Percentiles rank a stretch among this genome's conserved stretches.
Conservation (phyloP, 2,113 vertebrate species). For the Ptilorrhoa leucosticta region DNA sequence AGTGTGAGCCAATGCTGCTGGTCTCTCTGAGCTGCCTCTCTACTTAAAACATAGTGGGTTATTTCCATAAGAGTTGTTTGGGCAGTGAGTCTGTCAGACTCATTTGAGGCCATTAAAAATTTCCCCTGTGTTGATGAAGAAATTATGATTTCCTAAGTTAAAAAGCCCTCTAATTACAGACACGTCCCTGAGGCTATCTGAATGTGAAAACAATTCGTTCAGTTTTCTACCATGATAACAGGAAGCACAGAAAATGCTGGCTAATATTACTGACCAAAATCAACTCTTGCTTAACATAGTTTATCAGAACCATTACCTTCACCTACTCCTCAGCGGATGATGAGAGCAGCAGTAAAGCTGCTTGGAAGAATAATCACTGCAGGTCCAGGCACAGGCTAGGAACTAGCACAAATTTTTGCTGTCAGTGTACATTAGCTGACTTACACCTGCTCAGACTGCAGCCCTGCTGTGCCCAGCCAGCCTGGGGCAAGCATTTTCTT, state of each 20-base stretch:
- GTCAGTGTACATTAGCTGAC: neutral
- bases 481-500: neutral
- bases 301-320: neutral
- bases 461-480: neutral
- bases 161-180: neutral
- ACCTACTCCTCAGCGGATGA: neutral
- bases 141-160: neutral
- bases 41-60: neutral
- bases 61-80: neutral
- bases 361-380: neutral
- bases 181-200: neutral
- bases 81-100: neutral
- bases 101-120: neutral
- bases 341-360: neutral
- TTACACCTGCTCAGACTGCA: neutral
- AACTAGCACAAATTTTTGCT: neutral
- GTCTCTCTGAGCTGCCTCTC: neutral
- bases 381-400: neutral
- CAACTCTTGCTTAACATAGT: neutral
- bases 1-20: fast-evolving
- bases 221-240: neutral
- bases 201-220: neutral
- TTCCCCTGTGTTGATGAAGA: neutral
- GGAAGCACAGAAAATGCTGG: neutral
- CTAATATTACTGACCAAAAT: neutral